Conservation (phyloP, 2,888 invertebrate species). For the Callosobruchus maculatus region DNA sequence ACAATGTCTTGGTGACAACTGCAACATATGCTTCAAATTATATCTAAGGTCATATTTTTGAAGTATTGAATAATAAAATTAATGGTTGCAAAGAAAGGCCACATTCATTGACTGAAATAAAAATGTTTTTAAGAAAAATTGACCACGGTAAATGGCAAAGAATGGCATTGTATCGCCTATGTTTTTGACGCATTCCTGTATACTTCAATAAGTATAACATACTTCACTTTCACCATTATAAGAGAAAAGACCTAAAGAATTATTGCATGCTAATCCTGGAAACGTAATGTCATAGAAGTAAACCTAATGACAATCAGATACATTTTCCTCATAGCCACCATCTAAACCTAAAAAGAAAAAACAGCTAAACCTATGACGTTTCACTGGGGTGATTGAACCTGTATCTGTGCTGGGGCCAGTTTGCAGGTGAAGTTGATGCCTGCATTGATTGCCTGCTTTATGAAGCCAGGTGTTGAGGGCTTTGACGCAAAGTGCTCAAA, state of each 20-base stretch:
- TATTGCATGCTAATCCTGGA: background rate
- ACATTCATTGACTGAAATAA: too few relatives aligned
- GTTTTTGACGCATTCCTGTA: too few relatives aligned
- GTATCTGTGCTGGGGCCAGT: constrained; percentile 66
- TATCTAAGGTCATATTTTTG: too few relatives aligned
- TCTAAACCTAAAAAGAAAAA: background rate
- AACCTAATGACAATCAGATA: background rate
- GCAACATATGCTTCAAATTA: too few relatives aligned
- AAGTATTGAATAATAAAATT: too few relatives aligned
- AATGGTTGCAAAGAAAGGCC: too few relatives aligned
- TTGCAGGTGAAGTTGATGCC: constrained; percentile 69
- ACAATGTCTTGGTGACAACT: too few relatives aligned
- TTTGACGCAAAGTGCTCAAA: constrained; percentile 66
- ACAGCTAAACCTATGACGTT: background rate
- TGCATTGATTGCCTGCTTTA: constrained; percentile 58
- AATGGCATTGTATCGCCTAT: too few relatives aligned
- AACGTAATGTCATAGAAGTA: background rate
- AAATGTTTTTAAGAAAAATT: too few relatives aligned
- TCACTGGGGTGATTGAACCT: constrained; percentile 37
- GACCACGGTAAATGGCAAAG: too few relatives aligned
- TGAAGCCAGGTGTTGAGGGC: constrained; percentile 65
- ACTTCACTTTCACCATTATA: too few relatives aligned
- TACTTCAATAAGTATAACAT: too few relatives aligned
- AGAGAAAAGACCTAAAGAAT: background rate
- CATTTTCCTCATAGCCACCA: background rate